Evolutionary conservation across 2,888 invertebrate genomes (phyloP).

Genomic region (Boloria euphrosyne): DNA sequence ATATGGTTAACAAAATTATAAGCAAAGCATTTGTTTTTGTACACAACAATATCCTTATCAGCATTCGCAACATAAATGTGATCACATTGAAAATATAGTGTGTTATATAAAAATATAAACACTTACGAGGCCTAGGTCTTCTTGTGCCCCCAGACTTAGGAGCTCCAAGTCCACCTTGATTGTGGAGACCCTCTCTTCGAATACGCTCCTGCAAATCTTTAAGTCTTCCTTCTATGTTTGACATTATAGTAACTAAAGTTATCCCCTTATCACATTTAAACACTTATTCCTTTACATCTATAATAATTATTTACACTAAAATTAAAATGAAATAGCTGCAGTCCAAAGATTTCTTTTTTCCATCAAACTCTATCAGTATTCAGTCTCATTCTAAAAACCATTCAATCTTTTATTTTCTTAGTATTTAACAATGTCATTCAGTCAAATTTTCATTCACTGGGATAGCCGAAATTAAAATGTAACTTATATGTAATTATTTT

Average conservation of each 20-base stretch:
- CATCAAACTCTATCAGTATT: slow-evolving; percentile 40
- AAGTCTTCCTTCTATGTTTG: slow-evolving; percentile 90
- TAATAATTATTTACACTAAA: slow-evolving; percentile 70
- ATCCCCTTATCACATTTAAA: slow-evolving; percentile 67
- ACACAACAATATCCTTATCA: slow-evolving; percentile 9
- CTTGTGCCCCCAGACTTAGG: slow-evolving; percentile 79
- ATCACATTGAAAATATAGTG: neutral
- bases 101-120: slow-evolving; percentile 31
- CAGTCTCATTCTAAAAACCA: slow-evolving; percentile 19
- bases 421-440: slow-evolving; percentile 7
- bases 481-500: no score
- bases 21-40: slow-evolving; percentile 33
- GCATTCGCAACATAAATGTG: neutral
- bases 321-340: slow-evolving; percentile 69
- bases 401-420: slow-evolving; percentile 32
- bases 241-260: slow-evolving; percentile 79
- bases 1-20: slow-evolving; percentile 4
- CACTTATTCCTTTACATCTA: slow-evolving; percentile 61
- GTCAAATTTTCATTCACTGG: slow-evolving; percentile 22
- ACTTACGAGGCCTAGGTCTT: slow-evolving; percentile 86
- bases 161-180: slow-evolving; percentile 79
- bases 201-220: slow-evolving; percentile 89
- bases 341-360: slow-evolving; percentile 72
- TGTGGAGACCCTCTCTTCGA: slow-evolving; percentile 84
- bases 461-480: no score